These are phyloP conservation scores for Dicrurus megarhynchus DNA, from an alignment of 2,113 vertebrate genomes.

Conservation along the genomic window DNA sequence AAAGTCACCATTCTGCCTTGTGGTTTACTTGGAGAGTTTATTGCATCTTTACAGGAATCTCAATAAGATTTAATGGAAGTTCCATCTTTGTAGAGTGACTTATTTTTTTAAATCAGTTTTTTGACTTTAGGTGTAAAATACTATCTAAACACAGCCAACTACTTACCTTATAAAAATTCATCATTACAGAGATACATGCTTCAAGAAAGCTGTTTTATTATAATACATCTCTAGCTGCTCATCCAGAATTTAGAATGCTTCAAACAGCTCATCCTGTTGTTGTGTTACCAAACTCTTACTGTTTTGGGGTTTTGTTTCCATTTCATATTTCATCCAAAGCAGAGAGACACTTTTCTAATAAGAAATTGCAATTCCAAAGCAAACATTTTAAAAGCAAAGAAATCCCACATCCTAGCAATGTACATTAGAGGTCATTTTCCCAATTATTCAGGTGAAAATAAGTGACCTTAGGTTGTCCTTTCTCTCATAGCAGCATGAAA, in stretches of 20 bases:
- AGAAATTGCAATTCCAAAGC: not conserved
- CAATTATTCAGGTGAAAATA: not conserved
- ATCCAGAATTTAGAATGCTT: not conserved
- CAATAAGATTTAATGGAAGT: not conserved
- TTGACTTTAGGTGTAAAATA: not conserved
- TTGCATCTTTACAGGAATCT: not conserved
- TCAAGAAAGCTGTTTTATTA: not conserved
- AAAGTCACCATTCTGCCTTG: not conserved
- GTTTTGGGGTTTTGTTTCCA: not conserved
- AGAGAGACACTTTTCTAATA: not conserved
- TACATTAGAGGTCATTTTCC: not conserved
- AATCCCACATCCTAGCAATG: not conserved
- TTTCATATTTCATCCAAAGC: not conserved
- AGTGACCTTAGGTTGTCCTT: not conserved
- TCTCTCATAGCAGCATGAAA: not conserved
- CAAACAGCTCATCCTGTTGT: not conserved
- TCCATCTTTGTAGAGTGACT: not conserved
- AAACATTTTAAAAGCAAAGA: not conserved
- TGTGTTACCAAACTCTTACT: not conserved
- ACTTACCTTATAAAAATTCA: not conserved
- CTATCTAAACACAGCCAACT: not conserved
- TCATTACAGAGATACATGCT: not conserved
- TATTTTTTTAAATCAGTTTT: not conserved
- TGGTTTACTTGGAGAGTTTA: not conserved
- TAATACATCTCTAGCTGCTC: not conserved